Percentiles rank a stretch among this genome's conserved stretches.
Conservation (phyloP, 2,797 vertebrate species). For the Amazona finschi region DNA sequence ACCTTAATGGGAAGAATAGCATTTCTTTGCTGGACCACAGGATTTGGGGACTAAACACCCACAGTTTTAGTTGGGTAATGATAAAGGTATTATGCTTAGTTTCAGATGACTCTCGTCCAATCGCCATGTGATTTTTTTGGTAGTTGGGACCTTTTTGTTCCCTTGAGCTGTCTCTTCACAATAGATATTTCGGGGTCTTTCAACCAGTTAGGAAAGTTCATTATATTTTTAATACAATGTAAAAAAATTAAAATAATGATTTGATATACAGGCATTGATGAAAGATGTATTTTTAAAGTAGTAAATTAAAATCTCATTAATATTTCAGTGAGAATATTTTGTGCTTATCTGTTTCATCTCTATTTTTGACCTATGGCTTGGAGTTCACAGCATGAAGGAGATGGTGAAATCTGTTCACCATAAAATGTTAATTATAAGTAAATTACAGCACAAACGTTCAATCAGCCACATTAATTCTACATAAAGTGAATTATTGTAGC, state of each 20-base stretch:
- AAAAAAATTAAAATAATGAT: conserved; percentile 76
- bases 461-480: conserved; percentile 85
- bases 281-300: conserved; percentile 81
- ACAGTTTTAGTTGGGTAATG: rapidly evolving
- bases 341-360: conserved; percentile 84
- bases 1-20: neutral
- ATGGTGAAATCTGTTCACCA: conserved; percentile 82
- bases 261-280: conserved; percentile 77
- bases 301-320: conserved; percentile 86
- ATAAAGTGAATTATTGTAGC: conserved; percentile 87
- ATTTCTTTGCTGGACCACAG: neutral
- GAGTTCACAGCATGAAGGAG: conserved; percentile 83
- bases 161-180: neutral
- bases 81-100: neutral
- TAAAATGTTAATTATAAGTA: conserved; percentile 87
- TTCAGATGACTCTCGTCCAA: neutral
- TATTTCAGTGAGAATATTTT: conserved; percentile 81
- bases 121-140: neutral
- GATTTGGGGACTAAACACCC: neutral
- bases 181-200: conserved; percentile 51
- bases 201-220: conserved; percentile 67
- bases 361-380: conserved; percentile 83
- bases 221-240: conserved; percentile 76
- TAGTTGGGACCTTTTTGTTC: conserved; percentile 15
- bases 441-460: conserved; percentile 85